Base-by-base conservation (phyloP, 2,113 vertebrate genomes). In the Danionella cerebrum region DNA sequence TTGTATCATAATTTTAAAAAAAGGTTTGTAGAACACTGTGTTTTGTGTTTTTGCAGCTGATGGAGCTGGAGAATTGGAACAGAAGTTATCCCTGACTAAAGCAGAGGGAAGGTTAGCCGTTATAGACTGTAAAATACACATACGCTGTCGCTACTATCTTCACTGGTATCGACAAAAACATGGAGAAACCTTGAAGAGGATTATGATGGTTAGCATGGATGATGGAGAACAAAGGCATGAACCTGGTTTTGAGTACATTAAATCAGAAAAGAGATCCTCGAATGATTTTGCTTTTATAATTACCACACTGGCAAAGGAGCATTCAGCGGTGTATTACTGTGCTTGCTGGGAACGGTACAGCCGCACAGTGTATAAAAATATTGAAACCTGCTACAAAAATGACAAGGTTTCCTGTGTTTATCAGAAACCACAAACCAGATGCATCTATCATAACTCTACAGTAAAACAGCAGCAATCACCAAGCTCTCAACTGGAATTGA, bases 311-410 rank as follows among this genome's bases (percentile, higher is more conserved):
- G 58, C 29, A 42, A 16, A 6, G 5, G 44, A 14, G 10, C 31
- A 74, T 24, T 52, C 36, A 2, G 72, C 60, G 1, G 5, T 50
- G 6, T 74, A 57, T 64, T 77, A 71, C 68, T 77, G 67, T n/a
- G 71, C 75, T 10, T 64, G 67, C 18, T 77, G 63, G 64, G 14
- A 41, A 1, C 16, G 0, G 2, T n/a, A 6, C 2, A n/a, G 27
- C 1, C 1, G 13, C 67, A 76, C 70, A 73, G 54, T 51, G 16
- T 42, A n/a, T 57, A 11, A n/a, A 16, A 57, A 21, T 21, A 55
- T 10, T 24, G 19, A 27, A 19, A 18, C 6, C 25, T 36, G 51
- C 41, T 31, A 24, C 67, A 70, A 50, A 73, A 76, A 76, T n/a
- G 8, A 13, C 10, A 35, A 31, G 31, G 7, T 22, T 22, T 64